phyloP scores from a whole-genome alignment of 2,888 invertebrate species.

The Thumatha senex region DNA sequence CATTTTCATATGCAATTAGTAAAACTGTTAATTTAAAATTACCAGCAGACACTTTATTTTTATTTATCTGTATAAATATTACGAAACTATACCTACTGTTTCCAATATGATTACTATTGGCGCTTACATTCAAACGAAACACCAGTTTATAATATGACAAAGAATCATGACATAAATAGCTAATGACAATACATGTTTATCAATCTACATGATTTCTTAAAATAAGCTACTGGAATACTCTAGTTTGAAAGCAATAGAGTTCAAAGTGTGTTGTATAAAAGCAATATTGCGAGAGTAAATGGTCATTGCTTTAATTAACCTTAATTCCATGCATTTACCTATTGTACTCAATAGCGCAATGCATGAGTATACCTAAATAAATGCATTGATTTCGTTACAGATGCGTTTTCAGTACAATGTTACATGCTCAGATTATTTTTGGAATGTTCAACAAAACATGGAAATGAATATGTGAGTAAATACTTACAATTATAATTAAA shows the following conservation, averaged over 20 bases:
- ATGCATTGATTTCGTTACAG: constrained; percentile 37
- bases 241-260: constrained; percentile 41
- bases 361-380: constrained; percentile 35
- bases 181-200: constrained; percentile 22
- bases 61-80: too few relatives aligned
- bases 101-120: too few relatives aligned
- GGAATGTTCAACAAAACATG: too few relatives aligned
- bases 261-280: constrained; percentile 38
- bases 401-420: constrained; percentile 13
- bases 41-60: too few relatives aligned
- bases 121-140: too few relatives aligned
- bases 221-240: constrained; percentile 30
- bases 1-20: too few relatives aligned
- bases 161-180: background rate
- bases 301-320: constrained; percentile 71
- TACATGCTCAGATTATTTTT: too few relatives aligned
- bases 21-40: too few relatives aligned
- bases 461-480: too few relatives aligned
- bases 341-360: constrained; percentile 51
- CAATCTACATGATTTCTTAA: constrained; percentile 41
- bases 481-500: too few relatives aligned
- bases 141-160: constrained; percentile 2
- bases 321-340: constrained; percentile 67
- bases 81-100: too few relatives aligned
- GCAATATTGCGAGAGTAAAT: constrained; percentile 50